These are phyloP conservation scores for Amazona guildingii DNA, from an alignment of 2,113 vertebrate species.

Conservation along the genomic window DNA sequence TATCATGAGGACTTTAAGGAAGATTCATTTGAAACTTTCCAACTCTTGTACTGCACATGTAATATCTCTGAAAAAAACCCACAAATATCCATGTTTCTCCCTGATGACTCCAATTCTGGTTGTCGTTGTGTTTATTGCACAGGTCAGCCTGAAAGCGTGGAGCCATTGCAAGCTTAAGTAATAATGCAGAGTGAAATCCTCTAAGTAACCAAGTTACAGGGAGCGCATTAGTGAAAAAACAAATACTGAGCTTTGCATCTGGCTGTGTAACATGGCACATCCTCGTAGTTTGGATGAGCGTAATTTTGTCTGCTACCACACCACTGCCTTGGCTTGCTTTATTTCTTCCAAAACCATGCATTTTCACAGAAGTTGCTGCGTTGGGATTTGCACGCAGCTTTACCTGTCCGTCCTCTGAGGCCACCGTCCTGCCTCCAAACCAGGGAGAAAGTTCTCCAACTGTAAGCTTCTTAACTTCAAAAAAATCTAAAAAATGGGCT, in stretches of 20 bases:
- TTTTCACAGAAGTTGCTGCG: background rate
- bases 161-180: background rate
- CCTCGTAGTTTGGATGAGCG: background rate
- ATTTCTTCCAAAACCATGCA: background rate
- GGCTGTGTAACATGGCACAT: background rate
- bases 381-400: background rate
- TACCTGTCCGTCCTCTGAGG: background rate
- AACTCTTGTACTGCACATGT: background rate
- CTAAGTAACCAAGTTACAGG: background rate
- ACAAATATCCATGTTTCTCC: background rate
- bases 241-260: background rate
- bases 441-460: background rate
- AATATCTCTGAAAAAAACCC: background rate
- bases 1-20: background rate
- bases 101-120: background rate
- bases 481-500: background rate
- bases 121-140: background rate
- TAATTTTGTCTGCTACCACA: background rate
- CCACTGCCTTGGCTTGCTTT: background rate
- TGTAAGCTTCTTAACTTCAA: background rate
- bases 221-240: background rate
- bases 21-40: background rate
- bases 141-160: background rate
- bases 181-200: background rate
- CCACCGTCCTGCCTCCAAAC: background rate